Evolutionary conservation across 2,113 vertebrate species (phyloP).

Genomic region (Takifugu bimaculatus): DNA sequence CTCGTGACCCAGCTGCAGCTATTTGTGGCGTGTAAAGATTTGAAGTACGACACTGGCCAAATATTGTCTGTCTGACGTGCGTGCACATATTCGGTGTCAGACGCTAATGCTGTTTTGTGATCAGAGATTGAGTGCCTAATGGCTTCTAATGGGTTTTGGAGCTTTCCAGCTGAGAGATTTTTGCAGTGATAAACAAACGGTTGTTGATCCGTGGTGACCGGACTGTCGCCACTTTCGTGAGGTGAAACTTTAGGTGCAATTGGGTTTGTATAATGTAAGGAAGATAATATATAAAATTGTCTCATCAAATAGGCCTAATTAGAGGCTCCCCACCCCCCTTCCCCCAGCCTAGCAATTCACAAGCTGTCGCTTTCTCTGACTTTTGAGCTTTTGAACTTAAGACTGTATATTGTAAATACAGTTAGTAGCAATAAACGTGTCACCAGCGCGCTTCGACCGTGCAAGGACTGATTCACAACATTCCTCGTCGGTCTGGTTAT

Average conservation of each 20-base stretch:
- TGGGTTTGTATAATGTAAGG: not conserved
- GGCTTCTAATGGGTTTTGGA: slow-evolving; percentile 13
- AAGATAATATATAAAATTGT: slow-evolving; percentile 4
- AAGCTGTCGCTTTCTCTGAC: not conserved
- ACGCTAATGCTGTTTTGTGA: slow-evolving; percentile 3
- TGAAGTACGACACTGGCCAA: not conserved
- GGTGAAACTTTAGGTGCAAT: slow-evolving; percentile 1
- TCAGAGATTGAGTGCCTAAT: slow-evolving; percentile 5
- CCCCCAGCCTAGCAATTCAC: not conserved
- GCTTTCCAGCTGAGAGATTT: slow-evolving; percentile 2
- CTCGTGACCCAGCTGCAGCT: not conserved
- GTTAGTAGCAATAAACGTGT: not conserved
- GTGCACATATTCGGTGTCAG: slow-evolving; percentile 5
- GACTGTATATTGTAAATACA: not conserved
- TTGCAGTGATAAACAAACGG: slow-evolving; percentile 1
- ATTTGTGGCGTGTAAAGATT: slow-evolving; percentile 1
- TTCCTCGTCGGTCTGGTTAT: not conserved
- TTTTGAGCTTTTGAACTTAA: not conserved
- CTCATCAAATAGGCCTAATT: not conserved
- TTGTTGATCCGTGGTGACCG: not conserved
- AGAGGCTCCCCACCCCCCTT: no score
- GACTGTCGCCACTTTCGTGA: not conserved
- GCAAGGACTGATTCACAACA: slow-evolving; percentile 1
- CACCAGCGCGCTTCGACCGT: not conserved
- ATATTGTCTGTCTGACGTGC: not conserved